Conservation (phyloP, 2,888 invertebrate genomes). For the Panzeria rudis region DNA sequence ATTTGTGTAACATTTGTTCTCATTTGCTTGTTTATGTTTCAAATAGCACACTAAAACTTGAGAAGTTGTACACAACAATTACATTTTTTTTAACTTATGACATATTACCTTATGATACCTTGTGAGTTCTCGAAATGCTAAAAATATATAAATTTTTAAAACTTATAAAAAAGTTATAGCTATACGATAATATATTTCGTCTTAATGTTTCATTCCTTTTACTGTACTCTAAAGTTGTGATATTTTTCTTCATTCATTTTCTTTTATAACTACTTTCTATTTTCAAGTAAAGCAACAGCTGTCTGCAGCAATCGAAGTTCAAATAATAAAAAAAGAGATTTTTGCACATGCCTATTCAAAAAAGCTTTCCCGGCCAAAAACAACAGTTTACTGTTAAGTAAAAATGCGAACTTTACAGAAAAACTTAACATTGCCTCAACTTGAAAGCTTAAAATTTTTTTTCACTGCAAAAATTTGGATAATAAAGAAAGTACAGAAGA, state of each 20-base stretch:
- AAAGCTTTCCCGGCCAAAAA: constrained; percentile 34
- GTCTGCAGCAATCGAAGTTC: constrained; percentile 28
- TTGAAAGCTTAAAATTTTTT: background rate
- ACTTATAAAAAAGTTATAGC: too few species aligned
- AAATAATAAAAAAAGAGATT: background rate
- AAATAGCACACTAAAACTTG: too few species aligned
- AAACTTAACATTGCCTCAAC: background rate
- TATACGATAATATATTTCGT: too few species aligned
- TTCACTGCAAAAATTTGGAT: background rate
- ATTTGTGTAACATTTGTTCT: too few species aligned
- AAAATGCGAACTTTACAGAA: background rate
- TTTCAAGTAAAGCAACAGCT: constrained; percentile 60
- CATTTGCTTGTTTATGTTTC: too few species aligned
- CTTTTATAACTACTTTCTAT: constrained; percentile 14
- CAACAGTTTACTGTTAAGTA: background rate
- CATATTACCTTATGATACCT: too few species aligned
- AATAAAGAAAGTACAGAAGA: too few species aligned
- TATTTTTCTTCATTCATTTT: background rate
- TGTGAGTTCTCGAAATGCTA: too few species aligned
- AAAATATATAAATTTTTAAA: too few species aligned
- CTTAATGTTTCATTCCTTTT: background rate
- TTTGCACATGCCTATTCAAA: constrained; percentile 46
- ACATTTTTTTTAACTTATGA: too few species aligned
- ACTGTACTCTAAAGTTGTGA: constrained; percentile 30
- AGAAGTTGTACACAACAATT: too few species aligned